Evolutionary conservation across 2,797 vertebrate genomes (phyloP).

Genomic region (Spea hammondii): DNA sequence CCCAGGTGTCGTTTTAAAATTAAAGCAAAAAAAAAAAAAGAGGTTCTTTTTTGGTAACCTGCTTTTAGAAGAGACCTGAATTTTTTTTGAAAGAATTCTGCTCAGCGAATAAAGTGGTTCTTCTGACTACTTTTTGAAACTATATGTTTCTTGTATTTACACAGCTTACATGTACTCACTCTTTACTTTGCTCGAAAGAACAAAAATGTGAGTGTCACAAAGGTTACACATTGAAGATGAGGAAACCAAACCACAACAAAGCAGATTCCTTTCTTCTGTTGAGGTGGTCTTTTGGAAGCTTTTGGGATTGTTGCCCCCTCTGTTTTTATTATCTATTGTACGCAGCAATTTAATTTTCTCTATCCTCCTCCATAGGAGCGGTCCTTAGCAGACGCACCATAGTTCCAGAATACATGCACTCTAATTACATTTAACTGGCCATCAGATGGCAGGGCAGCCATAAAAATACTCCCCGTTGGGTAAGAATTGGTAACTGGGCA

Average conservation of each 20-base stretch:
- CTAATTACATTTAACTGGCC: conserved; percentile 46
- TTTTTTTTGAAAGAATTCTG: no score
- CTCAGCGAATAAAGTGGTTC: no score
- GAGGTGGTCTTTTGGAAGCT: conserved; percentile 14
- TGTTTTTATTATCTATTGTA: conserved; percentile 13
- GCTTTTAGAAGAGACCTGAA: no score
- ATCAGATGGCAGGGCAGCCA: conserved; percentile 39
- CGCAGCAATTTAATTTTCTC: no score
- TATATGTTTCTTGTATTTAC: no score
- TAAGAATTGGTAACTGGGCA: conserved; percentile 15
- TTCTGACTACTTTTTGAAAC: no score
- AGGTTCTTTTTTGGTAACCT: no score
- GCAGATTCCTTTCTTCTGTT: conserved; percentile 27
- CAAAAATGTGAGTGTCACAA: neutral
- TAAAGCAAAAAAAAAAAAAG: no score
- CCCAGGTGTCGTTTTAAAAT: no score
- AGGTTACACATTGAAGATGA: conserved; percentile 35
- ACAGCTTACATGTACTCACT: no score
- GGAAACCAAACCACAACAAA: conserved; percentile 34
- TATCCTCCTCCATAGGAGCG: conserved; percentile 9
- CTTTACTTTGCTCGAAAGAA: no score
- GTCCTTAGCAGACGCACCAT: conserved; percentile 41
- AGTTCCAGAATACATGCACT: conserved; percentile 28
- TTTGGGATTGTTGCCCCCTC: conserved; percentile 23
- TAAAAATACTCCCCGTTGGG: conserved; percentile 41